Conservation (phyloP, 1,140 invertebrate genomes). For the Eupristina koningsbergeri region DNA sequence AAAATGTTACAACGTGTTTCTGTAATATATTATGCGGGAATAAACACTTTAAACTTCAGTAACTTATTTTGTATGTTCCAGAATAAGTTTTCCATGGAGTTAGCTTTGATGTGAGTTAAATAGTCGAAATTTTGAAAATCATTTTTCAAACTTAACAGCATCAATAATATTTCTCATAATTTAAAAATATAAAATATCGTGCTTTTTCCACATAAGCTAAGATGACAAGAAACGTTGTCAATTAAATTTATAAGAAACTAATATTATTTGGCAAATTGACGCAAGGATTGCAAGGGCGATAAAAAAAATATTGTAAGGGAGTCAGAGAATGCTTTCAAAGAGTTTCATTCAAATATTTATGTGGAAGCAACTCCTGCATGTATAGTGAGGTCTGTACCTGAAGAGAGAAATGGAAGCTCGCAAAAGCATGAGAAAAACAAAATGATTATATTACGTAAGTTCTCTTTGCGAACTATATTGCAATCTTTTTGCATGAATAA, state of each 20-base stretch:
- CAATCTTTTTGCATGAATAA: conserved; percentile 9
- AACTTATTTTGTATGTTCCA: background rate
- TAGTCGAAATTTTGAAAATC: too few relatives aligned
- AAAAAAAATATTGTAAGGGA: background rate
- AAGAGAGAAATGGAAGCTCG: conserved; percentile 10
- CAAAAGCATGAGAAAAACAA: conserved; percentile 5
- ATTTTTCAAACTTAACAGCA: too few relatives aligned
- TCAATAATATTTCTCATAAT: too few relatives aligned
- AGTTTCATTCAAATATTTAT: background rate
- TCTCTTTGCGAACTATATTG: background rate
- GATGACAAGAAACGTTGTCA: background rate
- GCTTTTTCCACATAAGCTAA: too few relatives aligned
- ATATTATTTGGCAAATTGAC: conserved; percentile 28
- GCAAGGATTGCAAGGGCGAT: too few relatives aligned
- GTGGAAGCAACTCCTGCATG: background rate
- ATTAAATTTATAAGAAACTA: background rate
- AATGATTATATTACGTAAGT: background rate
- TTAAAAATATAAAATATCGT: too few relatives aligned
- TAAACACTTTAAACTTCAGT: background rate
- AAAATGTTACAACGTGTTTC: background rate
- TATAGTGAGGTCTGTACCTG: background rate
- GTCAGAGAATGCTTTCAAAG: background rate
- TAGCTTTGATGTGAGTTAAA: background rate
- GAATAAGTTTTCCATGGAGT: too few relatives aligned
- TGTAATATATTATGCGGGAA: background rate